phyloP scores from a whole-genome alignment of 2,113 vertebrate genomes.

The Xiphias gladius region DNA sequence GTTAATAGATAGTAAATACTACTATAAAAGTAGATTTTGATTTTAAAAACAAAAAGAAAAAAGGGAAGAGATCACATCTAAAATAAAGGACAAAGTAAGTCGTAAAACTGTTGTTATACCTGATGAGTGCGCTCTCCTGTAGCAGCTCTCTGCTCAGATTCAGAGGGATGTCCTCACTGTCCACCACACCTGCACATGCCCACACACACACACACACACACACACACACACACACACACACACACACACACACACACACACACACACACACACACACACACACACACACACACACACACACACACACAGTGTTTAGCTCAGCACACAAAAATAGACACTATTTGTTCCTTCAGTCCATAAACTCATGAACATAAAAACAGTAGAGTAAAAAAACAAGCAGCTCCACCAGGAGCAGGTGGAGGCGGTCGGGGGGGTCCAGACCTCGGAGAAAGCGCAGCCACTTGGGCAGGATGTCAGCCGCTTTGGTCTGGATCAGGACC shows the following conservation, averaged over 20 bases:
- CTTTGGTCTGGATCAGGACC: slow-evolving; percentile 96
- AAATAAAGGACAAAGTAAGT: background rate
- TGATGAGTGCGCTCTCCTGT: slow-evolving; percentile 95
- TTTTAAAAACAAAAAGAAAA: too few species aligned
- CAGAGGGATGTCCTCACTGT: slow-evolving; percentile 98
- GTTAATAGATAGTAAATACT: too few species aligned
- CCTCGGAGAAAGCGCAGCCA: slow-evolving; percentile 97
- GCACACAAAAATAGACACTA: background rate
- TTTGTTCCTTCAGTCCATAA: background rate
- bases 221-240: slow-evolving; percentile 20
- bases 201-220: slow-evolving; percentile 24
- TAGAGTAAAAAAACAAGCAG: background rate
- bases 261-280: slow-evolving; percentile 21
- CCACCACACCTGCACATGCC: slow-evolving; percentile 90
- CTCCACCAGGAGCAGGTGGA: background rate
- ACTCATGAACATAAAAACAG: background rate
- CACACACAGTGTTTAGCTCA: background rate
- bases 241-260: slow-evolving; percentile 24
- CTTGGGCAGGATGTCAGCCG: slow-evolving; percentile 93
- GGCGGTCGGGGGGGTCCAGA: slow-evolving; percentile 51
- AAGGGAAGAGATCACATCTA: too few species aligned
- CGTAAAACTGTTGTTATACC: slow-evolving; percentile 79
- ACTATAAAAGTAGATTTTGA: too few species aligned
- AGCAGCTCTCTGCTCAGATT: slow-evolving; percentile 98
- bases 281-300: slow-evolving; percentile 24